phyloP scores from a whole-genome alignment of 2,888 invertebrate species.

The Drosophila austrosaltans region DNA sequence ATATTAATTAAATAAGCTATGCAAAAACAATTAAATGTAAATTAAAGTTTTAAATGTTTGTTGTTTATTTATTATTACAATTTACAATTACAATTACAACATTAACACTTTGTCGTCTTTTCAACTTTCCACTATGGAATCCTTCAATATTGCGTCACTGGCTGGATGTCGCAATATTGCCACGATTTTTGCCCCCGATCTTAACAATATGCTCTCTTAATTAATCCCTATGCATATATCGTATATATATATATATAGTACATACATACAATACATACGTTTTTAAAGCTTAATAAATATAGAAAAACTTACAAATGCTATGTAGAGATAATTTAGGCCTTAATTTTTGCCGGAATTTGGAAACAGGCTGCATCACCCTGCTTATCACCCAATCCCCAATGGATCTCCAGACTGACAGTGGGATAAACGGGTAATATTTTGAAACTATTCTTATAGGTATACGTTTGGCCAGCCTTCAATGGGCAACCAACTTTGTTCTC shows the following conservation, averaged over 20 bases:
- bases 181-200: slow-evolving; percentile 26
- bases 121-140: slow-evolving; percentile 25
- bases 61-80: slow-evolving; percentile 23
- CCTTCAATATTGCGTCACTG: slow-evolving; percentile 67
- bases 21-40: slow-evolving; percentile 28
- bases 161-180: slow-evolving; percentile 72
- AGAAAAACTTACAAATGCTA: slow-evolving; percentile 6
- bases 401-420: slow-evolving; percentile 85
- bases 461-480: slow-evolving; percentile 87
- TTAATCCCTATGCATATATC: slow-evolving; percentile 38
- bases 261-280: slow-evolving; percentile 37
- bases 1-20: slow-evolving; percentile 29
- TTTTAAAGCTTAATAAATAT: slow-evolving; percentile 56
- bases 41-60: slow-evolving; percentile 19
- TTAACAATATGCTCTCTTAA: slow-evolving; percentile 47
- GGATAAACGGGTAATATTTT: slow-evolving; percentile 85
- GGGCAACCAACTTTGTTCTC: slow-evolving; percentile 87
- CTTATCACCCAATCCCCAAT: slow-evolving; percentile 86
- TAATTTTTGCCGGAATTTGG: slow-evolving; percentile 88
- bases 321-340: slow-evolving; percentile 55
- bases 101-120: slow-evolving; percentile 8
- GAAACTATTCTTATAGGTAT: slow-evolving; percentile 88
- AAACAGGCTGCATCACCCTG: slow-evolving; percentile 86
- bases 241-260: slow-evolving; percentile 11
- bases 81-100: slow-evolving; percentile 17